Evolutionary conservation across 2,797 vertebrate species (phyloP).

Genomic region (Uromys caudimaculatus): DNA sequence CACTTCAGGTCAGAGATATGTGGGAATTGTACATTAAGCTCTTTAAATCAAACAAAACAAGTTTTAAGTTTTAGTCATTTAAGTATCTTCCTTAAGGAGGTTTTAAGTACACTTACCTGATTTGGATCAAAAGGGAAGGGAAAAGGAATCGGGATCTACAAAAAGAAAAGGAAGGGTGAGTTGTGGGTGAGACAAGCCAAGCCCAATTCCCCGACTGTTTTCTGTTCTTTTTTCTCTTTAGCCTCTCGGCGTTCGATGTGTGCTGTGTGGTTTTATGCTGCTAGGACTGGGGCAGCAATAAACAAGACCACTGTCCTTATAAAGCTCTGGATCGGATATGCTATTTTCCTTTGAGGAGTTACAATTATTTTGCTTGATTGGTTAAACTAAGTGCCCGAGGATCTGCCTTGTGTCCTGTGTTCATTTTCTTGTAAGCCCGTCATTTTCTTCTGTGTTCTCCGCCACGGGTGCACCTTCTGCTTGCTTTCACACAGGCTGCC

Average conservation of each 20-base stretch:
- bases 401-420: neutral
- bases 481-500: conserved; percentile 56
- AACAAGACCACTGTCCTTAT: neutral
- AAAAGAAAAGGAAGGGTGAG: neutral
- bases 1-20: neutral
- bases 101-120: conserved; percentile 68
- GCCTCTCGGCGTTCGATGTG: neutral
- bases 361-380: conserved; percentile 19
- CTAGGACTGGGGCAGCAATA: neutral
- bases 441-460: neutral
- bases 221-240: neutral
- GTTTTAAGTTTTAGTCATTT: conserved; percentile 16
- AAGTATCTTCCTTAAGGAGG: conserved; percentile 52
- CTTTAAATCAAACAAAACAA: neutral
- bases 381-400: neutral
- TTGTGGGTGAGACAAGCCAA: neutral
- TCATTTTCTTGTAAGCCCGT: neutral
- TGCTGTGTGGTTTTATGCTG: neutral
- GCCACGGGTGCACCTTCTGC: neutral
- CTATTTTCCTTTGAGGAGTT: neutral
- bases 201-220: neutral
- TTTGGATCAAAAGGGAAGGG: conserved; percentile 70
- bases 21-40: neutral
- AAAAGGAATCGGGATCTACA: conserved; percentile 65
- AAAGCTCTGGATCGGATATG: neutral